Conservation (phyloP, 2,888 invertebrate species). For the Aphodius sticticus region DNA sequence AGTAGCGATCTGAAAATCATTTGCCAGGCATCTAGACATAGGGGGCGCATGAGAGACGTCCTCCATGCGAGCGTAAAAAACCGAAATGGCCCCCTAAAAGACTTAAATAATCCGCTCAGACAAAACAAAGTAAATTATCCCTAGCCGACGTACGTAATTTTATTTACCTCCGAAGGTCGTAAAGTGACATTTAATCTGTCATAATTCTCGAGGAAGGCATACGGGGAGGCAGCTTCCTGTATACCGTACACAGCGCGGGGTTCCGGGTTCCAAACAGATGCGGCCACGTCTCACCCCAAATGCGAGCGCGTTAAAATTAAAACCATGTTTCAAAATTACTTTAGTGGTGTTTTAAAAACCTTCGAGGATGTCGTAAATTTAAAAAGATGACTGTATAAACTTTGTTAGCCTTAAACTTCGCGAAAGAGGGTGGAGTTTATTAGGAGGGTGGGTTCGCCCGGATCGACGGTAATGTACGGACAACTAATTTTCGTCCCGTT, state of each 20-base stretch:
- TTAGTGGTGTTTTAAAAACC: constrained; percentile 59
- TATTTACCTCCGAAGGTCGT: constrained; percentile 29
- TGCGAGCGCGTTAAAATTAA: constrained; percentile 56
- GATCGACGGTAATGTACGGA: constrained; percentile 41
- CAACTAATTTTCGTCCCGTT: constrained; percentile 49
- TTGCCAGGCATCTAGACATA: constrained; percentile 15
- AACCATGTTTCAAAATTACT: constrained; percentile 61
- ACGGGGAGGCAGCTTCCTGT: constrained; percentile 21
- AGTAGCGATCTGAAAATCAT: constrained; percentile 17
- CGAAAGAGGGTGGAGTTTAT: constrained; percentile 23
- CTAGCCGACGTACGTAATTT: constrained; percentile 13
- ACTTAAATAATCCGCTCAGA: constrained; percentile 28
- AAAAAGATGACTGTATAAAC: constrained; percentile 60
- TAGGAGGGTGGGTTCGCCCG: constrained; percentile 20
- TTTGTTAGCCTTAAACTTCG: constrained; percentile 54
- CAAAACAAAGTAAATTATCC: constrained; percentile 29
- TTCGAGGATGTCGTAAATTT: constrained; percentile 60
- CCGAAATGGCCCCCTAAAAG: constrained; percentile 20
- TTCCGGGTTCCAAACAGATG: constrained; percentile 15
- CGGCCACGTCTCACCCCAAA: constrained; percentile 5
- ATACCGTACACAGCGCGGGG: constrained; percentile 5
- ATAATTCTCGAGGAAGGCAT: constrained; percentile 31
- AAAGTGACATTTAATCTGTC: constrained; percentile 34
- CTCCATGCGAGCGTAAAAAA: constrained; percentile 8
- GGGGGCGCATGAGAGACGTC: constrained; percentile 13